Evolutionary conservation across 2,797 vertebrate genomes (phyloP), one percentile per base, ranked within the genome.

Genomic region (Platalea minor): DNA sequence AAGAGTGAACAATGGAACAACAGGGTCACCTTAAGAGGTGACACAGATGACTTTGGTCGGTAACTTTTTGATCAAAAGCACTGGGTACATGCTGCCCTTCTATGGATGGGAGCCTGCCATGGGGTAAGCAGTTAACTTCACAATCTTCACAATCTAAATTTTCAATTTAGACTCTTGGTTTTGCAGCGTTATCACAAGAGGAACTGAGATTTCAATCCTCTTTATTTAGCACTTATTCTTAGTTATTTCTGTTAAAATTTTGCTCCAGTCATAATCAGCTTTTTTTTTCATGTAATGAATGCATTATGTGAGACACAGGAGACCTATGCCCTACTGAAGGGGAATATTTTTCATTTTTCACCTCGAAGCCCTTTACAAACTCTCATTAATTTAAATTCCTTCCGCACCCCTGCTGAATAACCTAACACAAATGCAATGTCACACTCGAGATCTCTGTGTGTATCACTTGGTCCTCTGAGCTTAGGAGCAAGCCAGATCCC

Each of bases 301-400:
- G 43, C 28, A 37, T 64, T 76, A 79, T 33, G 26, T 82, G 59
- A 95, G 68, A 89, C 56, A 77, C 25, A 13, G 74, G 81, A 94
- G 83, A 92, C 53, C 72, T 74, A 70, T 39, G 74, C 45, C 51
- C 78, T 79, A 77, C 56, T 64, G 56, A 94, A 83, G 29, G 28
- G 56, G 68, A 88, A 50, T 88, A 81, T 89, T 92, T 91, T 94
- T 94, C 25, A 85, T 95, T 95, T 96, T 94, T 96, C 81, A 91
- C 85, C 89, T 93, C 92, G 91, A 61, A 88, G 68, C 50, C 50
- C 73, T 93, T 89, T 83, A 78, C 48, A 85, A 80, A 72, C 35
- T 72, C 37, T 92, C 73, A 84, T 93, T 92, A 92, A 92, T 96
- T 89, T 88, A 88, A 94, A 93, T 89, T 93, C 95, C 37, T 92